phyloP scores from a whole-genome alignment of 2,113 vertebrate species.

The Archilochus colubris region DNA sequence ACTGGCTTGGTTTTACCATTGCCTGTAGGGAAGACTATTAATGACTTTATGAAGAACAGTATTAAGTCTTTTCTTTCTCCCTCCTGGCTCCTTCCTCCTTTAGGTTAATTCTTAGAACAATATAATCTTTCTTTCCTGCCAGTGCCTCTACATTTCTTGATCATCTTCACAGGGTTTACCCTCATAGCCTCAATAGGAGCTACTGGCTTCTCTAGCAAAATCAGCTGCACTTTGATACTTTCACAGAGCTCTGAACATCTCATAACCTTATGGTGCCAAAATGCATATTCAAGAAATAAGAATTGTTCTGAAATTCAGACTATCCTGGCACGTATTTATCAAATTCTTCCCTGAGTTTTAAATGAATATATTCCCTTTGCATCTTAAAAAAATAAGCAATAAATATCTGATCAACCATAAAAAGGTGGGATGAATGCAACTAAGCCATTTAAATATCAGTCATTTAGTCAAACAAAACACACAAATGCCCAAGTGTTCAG shows the following conservation, averaged over 20 bases:
- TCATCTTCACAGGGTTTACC: background rate
- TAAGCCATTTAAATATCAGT: conserved; percentile 62
- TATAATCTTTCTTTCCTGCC: background rate
- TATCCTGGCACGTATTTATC: background rate
- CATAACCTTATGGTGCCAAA: background rate
- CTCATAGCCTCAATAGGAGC: background rate
- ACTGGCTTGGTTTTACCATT: background rate
- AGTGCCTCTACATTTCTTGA: background rate
- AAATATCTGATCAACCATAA: conserved; percentile 24
- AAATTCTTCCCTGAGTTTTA: background rate
- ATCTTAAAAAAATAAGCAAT: background rate
- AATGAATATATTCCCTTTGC: background rate
- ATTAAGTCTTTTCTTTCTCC: background rate
- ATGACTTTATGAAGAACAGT: background rate
- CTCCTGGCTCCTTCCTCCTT: background rate
- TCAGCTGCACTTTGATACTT: background rate
- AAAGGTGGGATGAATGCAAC: conserved; percentile 41
- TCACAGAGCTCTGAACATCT: background rate
- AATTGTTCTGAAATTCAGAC: background rate
- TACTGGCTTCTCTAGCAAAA: background rate
- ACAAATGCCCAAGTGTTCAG: conserved; percentile 33
- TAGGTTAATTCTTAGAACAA: background rate
- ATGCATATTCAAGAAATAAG: background rate
- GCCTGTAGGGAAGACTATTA: background rate
- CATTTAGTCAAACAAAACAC: conserved; percentile 49